phyloP scores from a whole-genome alignment of 1,140 invertebrate genomes.

The Popillia japonica region DNA sequence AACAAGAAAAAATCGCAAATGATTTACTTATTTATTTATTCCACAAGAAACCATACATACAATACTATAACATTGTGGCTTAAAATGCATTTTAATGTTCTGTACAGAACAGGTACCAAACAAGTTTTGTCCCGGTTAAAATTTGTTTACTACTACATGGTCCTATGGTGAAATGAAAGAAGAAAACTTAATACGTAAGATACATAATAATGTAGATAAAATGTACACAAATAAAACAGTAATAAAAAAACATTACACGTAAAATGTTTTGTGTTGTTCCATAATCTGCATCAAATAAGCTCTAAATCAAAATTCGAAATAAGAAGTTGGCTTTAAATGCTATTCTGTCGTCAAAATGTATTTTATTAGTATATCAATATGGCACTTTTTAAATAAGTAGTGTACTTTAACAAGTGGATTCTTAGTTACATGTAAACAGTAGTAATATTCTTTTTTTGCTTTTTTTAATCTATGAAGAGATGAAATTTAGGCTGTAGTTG shows the following conservation, averaged over 20 bases:
- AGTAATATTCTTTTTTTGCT: neutral
- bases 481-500: neutral
- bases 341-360: neutral
- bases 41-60: constrained; percentile 10
- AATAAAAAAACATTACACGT: neutral
- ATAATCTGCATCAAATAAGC: neutral
- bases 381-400: constrained; percentile 7
- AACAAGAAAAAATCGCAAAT: neutral
- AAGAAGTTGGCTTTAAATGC: constrained; percentile 7
- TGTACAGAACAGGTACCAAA: neutral
- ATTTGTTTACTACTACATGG: neutral
- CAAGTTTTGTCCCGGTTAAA: neutral
- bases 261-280: neutral
- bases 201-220: constrained; percentile 4
- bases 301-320: neutral
- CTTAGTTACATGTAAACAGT: neutral
- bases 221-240: neutral
- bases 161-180: constrained; percentile 8
- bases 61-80: neutral
- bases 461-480: neutral
- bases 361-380: neutral
- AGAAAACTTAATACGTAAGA: neutral
- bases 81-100: neutral
- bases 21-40: neutral
- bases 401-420: neutral